A percentile compares a stretch with the other conserved stretches of the same genome.
These are phyloP conservation scores for Myotis vivesi DNA, from an alignment of 2,797 vertebrate genomes.

Conservation along the genomic window DNA sequence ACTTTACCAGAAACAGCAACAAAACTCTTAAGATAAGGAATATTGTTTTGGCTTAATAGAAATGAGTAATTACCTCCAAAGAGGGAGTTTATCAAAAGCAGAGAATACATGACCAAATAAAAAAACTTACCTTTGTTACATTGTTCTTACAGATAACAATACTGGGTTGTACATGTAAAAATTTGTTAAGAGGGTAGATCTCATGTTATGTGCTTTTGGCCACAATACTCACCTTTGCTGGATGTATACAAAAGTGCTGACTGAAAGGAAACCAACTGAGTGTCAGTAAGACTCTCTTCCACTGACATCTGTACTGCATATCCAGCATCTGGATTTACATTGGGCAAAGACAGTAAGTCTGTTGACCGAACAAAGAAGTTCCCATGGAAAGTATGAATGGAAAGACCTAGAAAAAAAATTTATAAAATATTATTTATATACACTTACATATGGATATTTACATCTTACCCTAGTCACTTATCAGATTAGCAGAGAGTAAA, in stretches of 20 bases:
- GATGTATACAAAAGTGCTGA: conserved; percentile 97
- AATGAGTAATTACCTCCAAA: background rate
- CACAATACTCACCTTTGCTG: conserved; percentile 91
- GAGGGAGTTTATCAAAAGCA: background rate
- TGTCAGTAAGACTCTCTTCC: conserved; percentile 95
- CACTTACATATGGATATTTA: background rate
- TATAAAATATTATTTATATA: conserved; percentile 6
- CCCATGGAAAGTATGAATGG: conserved; percentile 98
- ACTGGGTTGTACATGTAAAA: background rate
- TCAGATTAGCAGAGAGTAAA: background rate
- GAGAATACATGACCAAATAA: background rate
- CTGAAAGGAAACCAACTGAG: conserved; percentile 95
- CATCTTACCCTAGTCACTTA: background rate
- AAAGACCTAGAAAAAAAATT: conserved; percentile 88
- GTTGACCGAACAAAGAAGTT: conserved; percentile 99
- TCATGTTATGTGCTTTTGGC: background rate
- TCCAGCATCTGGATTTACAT: conserved; percentile 96
- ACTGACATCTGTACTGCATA: conserved; percentile 99
- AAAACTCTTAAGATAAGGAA: conserved; percentile 20
- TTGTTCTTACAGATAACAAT: background rate
- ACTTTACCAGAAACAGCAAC: background rate
- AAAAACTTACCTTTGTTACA: conserved; percentile 88
- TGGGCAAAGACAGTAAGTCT: conserved; percentile 94
- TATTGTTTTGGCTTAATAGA: background rate
- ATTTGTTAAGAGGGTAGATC: background rate